Conservation (phyloP, 2,888 invertebrate genomes). For the Pterostichus madidus region DNA sequence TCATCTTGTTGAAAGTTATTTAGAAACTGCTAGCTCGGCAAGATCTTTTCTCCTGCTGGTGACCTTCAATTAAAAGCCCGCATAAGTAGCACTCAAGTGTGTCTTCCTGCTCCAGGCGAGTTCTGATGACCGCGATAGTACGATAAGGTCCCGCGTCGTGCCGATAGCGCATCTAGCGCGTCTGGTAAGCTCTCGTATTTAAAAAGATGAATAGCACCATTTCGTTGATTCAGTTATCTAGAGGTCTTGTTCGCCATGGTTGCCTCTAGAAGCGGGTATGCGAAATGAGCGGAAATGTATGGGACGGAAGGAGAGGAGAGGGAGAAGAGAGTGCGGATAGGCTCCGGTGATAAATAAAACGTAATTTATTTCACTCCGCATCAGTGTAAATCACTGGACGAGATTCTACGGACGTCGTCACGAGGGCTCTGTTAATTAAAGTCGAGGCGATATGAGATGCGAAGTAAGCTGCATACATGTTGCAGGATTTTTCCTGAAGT, state of each 20-base stretch:
- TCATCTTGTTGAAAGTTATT: no score
- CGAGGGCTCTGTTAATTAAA: conserved; percentile 38
- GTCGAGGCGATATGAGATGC: background rate
- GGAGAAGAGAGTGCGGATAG: conserved; percentile 44
- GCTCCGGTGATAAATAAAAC: conserved; percentile 60
- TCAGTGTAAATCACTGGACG: conserved; percentile 57
- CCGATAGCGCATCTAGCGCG: background rate
- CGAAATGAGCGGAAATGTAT: conserved; percentile 63
- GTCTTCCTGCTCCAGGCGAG: background rate
- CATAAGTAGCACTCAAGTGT: no score
- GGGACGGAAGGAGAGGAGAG: conserved; percentile 2
- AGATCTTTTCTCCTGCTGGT: no score
- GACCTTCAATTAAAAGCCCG: no score
- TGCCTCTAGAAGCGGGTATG: conserved; percentile 20
- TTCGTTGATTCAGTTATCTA: conserved; percentile 85
- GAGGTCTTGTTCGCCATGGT: conserved; percentile 71
- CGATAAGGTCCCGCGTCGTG: conserved; percentile 7
- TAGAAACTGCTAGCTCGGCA: no score
- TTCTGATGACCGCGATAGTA: conserved; percentile 37
- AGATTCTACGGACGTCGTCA: conserved; percentile 5
- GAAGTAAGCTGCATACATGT: no score
- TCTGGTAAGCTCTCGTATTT: conserved; percentile 75
- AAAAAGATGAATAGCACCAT: conserved; percentile 84
- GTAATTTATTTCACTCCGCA: conserved; percentile 61
- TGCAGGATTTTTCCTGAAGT: no score